Evolutionary conservation across 2,888 invertebrate genomes (phyloP).

Genomic region (Oscheius sp.): DNA sequence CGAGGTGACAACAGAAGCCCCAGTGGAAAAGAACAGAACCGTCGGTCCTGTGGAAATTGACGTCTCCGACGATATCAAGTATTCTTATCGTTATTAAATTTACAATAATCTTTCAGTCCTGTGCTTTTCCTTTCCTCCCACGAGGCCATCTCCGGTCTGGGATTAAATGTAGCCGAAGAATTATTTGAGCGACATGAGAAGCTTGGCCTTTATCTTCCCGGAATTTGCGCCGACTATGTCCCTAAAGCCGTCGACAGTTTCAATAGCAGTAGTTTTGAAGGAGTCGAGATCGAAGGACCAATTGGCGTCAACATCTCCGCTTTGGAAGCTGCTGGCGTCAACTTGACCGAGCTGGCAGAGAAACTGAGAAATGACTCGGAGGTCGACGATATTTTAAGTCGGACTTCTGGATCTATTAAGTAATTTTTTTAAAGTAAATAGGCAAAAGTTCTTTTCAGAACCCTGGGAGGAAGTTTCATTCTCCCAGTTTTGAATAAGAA

Average conservation of each 20-base stretch:
- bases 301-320: constrained; percentile 72
- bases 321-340: constrained; percentile 67
- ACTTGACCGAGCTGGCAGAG: constrained; percentile 70
- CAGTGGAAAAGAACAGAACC: not conserved
- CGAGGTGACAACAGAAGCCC: not conserved
- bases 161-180: constrained; percentile 55
- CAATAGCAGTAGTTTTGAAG: constrained; percentile 69
- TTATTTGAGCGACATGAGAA: constrained; percentile 63
- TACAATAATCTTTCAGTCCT: constrained; percentile 53
- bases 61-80: constrained; percentile 62
- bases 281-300: constrained; percentile 70
- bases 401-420: constrained; percentile 66
- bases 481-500: constrained; percentile 70
- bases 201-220: constrained; percentile 64
- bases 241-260: constrained; percentile 69
- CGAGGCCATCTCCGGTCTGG: constrained; percentile 55
- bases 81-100: not conserved
- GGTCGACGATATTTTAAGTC: constrained; percentile 69
- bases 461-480: constrained; percentile 67
- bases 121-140: constrained; percentile 54
- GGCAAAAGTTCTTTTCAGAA: constrained; percentile 47
- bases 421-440: constrained; percentile 19
- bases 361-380: constrained; percentile 72
- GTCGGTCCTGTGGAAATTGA: constrained; percentile 7
- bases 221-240: constrained; percentile 69